Evolutionary conservation across 1,140 invertebrate genomes (phyloP), one percentile per base, ranked within the genome.

Genomic region (Acromyrmex heyeri): DNA sequence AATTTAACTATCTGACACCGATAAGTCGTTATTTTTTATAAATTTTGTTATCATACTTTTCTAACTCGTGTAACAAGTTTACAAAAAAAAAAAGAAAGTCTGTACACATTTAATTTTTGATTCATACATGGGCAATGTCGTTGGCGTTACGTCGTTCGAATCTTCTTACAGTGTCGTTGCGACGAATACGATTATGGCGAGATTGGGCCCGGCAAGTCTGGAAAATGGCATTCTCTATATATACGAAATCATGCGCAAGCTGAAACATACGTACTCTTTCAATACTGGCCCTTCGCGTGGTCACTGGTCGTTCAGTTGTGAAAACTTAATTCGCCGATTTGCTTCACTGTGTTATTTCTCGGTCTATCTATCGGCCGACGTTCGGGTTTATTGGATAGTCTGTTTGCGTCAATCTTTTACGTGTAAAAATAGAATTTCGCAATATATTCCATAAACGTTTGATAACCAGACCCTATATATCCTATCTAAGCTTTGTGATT

Each of bases 321-420:
- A 70, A 70, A 70, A 70, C 67, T 70, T 70, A 70, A 70, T 70
- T 70, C 67, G 14, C 44, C 44, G 44, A 50, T 70, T 50, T 70
- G 12, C 10, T 6, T 18, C 38, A 12, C 44, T 21, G 67, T 70
- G 48, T 44, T 48, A 65, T 65, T 27, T 38, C 18, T 38, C 3
- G 18, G 30, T 44, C 34, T 44, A 67, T 44, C 34, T 44, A 44
- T 44, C 34, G 10, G 12, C 21, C 38, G 12, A 18, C 2, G 14
- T 48, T 44, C 21, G 16, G 5, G 3, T 72, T 21, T 72, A 18
- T 16, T 27, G 6, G 24, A 8, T 18, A 50, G 38, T 30, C 3
- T 18, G 8, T 72, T 53, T 8, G 7, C 24, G 16, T 50, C 44
- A 27, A 53, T 30, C 16, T 53, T 50, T 72, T 30, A 27, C 14